Evolutionary conservation across 2,888 invertebrate species (phyloP).

Genomic region (Deroplatys truncata): DNA sequence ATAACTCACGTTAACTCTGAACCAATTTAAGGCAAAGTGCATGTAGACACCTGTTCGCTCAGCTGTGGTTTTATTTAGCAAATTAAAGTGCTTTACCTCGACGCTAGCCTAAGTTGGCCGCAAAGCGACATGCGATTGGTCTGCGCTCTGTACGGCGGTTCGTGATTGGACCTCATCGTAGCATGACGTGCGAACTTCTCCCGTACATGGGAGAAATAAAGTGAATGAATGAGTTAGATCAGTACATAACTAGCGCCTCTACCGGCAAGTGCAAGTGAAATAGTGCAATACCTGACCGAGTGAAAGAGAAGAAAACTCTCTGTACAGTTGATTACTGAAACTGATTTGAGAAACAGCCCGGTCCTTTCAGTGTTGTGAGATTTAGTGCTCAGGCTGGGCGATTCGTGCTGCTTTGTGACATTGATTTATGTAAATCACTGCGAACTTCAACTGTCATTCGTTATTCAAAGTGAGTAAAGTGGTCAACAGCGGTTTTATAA

Average conservation of each 20-base stretch:
- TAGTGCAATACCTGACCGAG: not conserved
- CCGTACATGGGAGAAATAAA: not conserved
- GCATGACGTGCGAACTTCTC: slow-evolving; percentile 9
- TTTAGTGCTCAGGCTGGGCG: not conserved
- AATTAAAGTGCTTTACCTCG: not conserved
- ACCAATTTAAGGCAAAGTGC: not conserved
- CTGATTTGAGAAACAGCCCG: not conserved
- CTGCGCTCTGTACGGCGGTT: not conserved
- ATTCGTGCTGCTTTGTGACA: not conserved
- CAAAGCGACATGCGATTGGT: not conserved
- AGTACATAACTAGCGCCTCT: slow-evolving; percentile 18
- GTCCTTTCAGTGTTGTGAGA: not conserved
- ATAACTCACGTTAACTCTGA: no score
- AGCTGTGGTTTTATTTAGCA: not conserved
- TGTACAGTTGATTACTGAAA: not conserved
- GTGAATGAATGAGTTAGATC: slow-evolving; percentile 1
- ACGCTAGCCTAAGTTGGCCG: not conserved
- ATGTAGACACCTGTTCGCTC: not conserved
- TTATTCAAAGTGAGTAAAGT: not conserved
- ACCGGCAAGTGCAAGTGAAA: slow-evolving; percentile 12
- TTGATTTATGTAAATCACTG: not conserved
- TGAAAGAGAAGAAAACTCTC: not conserved
- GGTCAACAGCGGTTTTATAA: not conserved
- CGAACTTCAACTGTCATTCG: not conserved
- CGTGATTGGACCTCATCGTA: slow-evolving; percentile 10